Percentiles rank a stretch among this genome's conserved stretches.
Evolutionary conservation across 2,113 vertebrate species (phyloP).

Genomic region (Istiophorus platypterus): DNA sequence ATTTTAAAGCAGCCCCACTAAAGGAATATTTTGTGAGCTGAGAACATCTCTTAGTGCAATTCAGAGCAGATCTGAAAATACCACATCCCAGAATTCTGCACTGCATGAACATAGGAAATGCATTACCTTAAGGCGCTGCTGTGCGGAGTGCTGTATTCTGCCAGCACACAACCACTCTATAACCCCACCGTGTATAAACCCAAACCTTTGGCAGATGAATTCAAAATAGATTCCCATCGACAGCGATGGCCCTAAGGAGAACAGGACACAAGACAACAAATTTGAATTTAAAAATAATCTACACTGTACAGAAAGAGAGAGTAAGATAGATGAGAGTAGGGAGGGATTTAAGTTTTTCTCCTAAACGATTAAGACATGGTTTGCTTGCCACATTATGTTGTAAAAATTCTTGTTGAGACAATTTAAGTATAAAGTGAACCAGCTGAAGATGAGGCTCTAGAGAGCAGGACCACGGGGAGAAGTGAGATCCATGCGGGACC

Average conservation of each 20-base stretch:
- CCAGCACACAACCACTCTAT: slow-evolving; percentile 28
- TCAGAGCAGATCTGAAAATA: slow-evolving; percentile 61
- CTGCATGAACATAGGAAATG: slow-evolving; percentile 54
- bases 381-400: background rate
- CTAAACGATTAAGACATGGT: background rate
- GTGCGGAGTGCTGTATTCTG: slow-evolving; percentile 33
- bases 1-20: slow-evolving; percentile 44
- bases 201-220: slow-evolving; percentile 18
- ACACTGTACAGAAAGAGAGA: background rate
- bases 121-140: slow-evolving; percentile 56
- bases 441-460: no score
- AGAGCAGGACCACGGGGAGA: no score
- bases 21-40: slow-evolving; percentile 58
- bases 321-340: background rate
- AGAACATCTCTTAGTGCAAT: slow-evolving; percentile 61
- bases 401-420: background rate
- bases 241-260: background rate
- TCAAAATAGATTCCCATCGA: slow-evolving; percentile 23
- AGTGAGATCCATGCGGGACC: no score
- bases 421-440: background rate
- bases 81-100: slow-evolving; percentile 51
- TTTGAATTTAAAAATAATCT: background rate
- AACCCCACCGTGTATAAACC: background rate
- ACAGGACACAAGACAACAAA: background rate
- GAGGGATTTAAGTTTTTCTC: background rate